Evolutionary conservation across 2,113 vertebrate genomes (phyloP).

Genomic region (Parus major): DNA sequence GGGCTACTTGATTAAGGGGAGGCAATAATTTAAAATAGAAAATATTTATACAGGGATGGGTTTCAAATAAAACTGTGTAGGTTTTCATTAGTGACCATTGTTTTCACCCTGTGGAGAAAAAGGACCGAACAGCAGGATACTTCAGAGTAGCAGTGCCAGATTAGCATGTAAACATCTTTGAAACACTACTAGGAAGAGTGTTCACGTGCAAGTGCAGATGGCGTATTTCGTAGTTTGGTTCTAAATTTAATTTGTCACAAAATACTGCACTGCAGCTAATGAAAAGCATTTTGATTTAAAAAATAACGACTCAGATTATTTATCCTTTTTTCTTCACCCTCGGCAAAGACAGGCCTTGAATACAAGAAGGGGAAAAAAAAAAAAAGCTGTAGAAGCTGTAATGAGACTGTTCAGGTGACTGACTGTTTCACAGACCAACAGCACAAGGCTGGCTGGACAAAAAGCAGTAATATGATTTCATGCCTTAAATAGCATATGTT

Average conservation of each 20-base stretch:
- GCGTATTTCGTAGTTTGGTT: neutral
- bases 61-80: neutral
- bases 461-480: conserved; percentile 73
- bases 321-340: conserved; percentile 15
- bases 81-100: conserved; percentile 47
- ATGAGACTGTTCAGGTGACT: conserved; percentile 65
- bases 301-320: conserved; percentile 12
- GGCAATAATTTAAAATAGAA: neutral
- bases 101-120: conserved; percentile 21
- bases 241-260: conserved; percentile 61
- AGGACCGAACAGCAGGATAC: conserved; percentile 3
- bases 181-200: neutral
- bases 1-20: neutral
- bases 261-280: conserved; percentile 32
- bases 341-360: conserved; percentile 28
- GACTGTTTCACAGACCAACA: conserved; percentile 49
- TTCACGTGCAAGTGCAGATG: neutral
- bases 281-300: conserved; percentile 56
- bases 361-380: neutral
- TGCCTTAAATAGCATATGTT: conserved; percentile 76
- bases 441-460: conserved; percentile 57
- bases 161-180: conserved; percentile 33
- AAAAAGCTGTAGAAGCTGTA: conserved; percentile 2
- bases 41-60: neutral
- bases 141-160: conserved; percentile 18